phyloP scores from a whole-genome alignment of 2,797 vertebrate species.

The Arremon brunneinucha region DNA sequence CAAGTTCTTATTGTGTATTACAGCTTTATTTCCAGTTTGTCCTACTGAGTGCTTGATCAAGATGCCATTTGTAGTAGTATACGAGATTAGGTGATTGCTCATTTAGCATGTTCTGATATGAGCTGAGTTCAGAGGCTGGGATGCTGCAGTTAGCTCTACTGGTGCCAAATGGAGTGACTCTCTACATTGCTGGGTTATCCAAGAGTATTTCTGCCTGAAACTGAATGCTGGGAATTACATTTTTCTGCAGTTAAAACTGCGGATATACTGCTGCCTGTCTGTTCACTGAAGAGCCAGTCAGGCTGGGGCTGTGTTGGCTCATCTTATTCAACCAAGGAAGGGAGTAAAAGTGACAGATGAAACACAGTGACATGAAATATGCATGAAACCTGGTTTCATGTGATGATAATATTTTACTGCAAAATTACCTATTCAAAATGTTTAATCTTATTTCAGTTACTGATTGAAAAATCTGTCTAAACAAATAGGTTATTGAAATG shows the following conservation, averaged over 20 bases:
- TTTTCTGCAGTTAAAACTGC: not conserved
- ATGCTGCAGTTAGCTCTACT: not conserved
- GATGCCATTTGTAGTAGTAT: not conserved
- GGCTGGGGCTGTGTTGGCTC: not conserved
- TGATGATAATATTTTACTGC: not conserved
- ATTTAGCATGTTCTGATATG: not conserved
- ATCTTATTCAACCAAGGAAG: not conserved
- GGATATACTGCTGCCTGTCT: accelerated
- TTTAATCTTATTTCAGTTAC: not conserved
- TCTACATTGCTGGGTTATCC: not conserved
- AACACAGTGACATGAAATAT: not conserved
- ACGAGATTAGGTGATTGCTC: not conserved
- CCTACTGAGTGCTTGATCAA: not conserved
- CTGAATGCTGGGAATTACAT: not conserved
- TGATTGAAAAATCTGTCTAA: not conserved
- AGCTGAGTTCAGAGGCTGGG: not conserved
- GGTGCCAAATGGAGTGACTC: not conserved
- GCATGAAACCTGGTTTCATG: not conserved
- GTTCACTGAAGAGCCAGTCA: not conserved
- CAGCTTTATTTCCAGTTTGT: not conserved
- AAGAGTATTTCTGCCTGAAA: not conserved
- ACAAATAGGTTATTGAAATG: not conserved
- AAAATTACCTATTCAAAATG: not conserved
- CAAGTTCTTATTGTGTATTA: not conserved
- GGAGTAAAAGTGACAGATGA: not conserved